Evolutionary conservation across 2,113 vertebrate genomes (phyloP), one percentile per base, ranked within the genome.

Genomic region (Paralichthys olivaceus): DNA sequence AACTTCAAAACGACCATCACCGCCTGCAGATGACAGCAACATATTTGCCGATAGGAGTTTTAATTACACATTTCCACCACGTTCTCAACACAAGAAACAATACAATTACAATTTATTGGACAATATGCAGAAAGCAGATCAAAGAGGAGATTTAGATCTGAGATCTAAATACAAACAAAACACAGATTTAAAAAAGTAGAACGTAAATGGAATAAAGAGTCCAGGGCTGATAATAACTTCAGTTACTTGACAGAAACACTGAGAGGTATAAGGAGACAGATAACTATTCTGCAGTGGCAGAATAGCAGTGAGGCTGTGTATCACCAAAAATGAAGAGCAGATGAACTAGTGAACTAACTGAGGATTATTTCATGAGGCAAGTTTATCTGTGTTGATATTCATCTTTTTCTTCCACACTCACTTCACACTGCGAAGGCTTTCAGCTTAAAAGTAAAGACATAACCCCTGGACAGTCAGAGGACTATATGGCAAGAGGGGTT

Each of bases 1-100:
- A 55, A 97, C 95, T 51, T 95, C 93, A 76, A 97, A 97, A 56
- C 95, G 94, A 4, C 92, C 94, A 34, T 96, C 96, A 1, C 96
- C 96, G n/a, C 96, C 96, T 97, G 75, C 15, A 23, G 20, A 3
- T 2, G 12, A 22, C 67, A 32, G 32, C 34, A 58, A 26, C 5
- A 4, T 6, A 13, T 58, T 5, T 20, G 19, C 4, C 6, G 9
- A 56, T 1, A 14, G 7, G 22, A 49, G 56, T 29, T 53, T 20
- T 20, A 13, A 43, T 34, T 28, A 47, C 15, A 20, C 20, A 67
- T 53, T 29, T 32, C 15, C 6, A 67, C 20, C 15, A 61, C 2
- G 8, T 57, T 60, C 2, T 5, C 13, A 13, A 53, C 19, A n/a
- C 20, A 25, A 37, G 4, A 20, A 9, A 32, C 2, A 37, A 37